Base-by-base conservation (phyloP, 2,888 invertebrate species). In the Ferrisia virgata region DNA sequence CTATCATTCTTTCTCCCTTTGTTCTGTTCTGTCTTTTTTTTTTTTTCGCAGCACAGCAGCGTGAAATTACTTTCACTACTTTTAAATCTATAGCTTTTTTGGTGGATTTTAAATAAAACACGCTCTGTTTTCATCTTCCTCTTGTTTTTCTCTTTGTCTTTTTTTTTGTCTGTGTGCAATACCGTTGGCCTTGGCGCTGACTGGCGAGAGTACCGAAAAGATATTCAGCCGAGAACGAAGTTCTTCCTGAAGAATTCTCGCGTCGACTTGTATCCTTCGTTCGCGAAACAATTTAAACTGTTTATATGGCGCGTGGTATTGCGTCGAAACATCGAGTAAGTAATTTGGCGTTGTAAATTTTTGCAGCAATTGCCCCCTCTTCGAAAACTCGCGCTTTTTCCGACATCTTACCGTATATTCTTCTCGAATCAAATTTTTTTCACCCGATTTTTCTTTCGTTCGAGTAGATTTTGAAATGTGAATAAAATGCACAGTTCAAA, bases 1-100 rank as follows among this genome's bases (percentile, higher is more conserved):
- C n/a, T n/a, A n/a, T n/a, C n/a, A n/a, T n/a, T n/a, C n/a, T n/a
- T n/a, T n/a, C n/a, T n/a, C n/a, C n/a, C n/a, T 25, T 58, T 25
- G 25, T 53, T 18, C 18, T 53, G n/a, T 22, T 53, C 4, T 53
- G 5, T 25, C 25, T 18, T 25, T 64, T 28, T 28, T 64, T 28
- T 15, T 15, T 64, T 11, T 8, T 1, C 9, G 22, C 69, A 69
- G 11, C 53, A 76, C 72, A 76, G 8, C 36, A 15, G 36, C 72
- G 72, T 64, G 28, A 76, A 76, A 76, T 76, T 76, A 76, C 72
- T 76, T 76, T 76, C 72, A 13, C n/a, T n/a, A n/a, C 72, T 36
- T 76, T 76, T 36, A 76, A 76, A 76, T 76, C 72, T 76, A 76
- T 76, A 76, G 72, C 72, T 76, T 76, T 76, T 76, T 72, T 76